Evolutionary conservation across 2,888 invertebrate genomes (phyloP), one percentile per base, ranked within the genome.

Genomic region (Erebia ligea): DNA sequence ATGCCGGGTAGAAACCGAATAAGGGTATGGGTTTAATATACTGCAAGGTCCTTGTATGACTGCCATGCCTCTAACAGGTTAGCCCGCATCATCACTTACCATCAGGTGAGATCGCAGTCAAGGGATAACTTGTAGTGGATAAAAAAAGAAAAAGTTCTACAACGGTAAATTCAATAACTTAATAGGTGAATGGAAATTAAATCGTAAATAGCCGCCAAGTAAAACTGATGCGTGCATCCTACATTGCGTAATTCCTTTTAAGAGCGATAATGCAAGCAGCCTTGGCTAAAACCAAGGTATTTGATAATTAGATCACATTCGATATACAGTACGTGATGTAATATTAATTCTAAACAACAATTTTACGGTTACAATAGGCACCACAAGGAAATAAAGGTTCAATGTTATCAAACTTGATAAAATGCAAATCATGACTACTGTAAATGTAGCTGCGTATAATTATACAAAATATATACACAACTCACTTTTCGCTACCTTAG

Each of bases 221-320:
- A 42, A 67, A 69, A 71, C 71, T 71, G 82, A 86, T 81, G 87
- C 90, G 86, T 88, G 83, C 80, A 86, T 91, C 91, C 91, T 84
- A 78, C 54, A 67, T 88, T 89, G 83, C 85, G 78, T 78, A 86
- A 90, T 84, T 78, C 82, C 79, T 82, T n/a, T n/a, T 83, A 81
- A 82, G 76, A 77, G 79, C 81, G 82, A 82, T 84, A 83, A 84
- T 75, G 76, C 74, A 73, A 76, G 79, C 77, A 78, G 80, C 91
- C 91, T 91, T 89, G 88, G 74, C 75, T 75, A 67, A 73, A 81
- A 81, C 80, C 87, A 88, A 90, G 87, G 88, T 80, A 78, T 70
- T 79, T 75, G 76, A 76, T 78, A 81, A 81, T 84, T 76, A 77
- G 78, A 75, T 71, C 73, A 73, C 77, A 75, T 65, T 71, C 67